phyloP scores from a whole-genome alignment of 92 coral and sea anemone species.

The Epizoanthus stellaris region DNA sequence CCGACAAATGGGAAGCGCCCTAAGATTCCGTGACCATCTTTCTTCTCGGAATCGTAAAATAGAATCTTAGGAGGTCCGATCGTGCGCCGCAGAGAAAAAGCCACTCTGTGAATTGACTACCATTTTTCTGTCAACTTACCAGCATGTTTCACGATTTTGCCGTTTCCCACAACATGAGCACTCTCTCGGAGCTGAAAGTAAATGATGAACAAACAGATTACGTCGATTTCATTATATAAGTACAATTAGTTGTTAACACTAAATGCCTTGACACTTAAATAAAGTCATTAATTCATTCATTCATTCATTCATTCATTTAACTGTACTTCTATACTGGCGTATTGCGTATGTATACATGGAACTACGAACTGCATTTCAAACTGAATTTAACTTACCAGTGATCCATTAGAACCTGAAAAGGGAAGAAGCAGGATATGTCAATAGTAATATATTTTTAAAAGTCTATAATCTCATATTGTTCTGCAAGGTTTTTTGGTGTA shows the following conservation, averaged over 20 bases:
- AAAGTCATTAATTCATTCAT: too few relatives aligned
- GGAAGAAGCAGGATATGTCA: neutral
- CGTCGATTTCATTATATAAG: too few relatives aligned
- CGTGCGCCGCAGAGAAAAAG: neutral
- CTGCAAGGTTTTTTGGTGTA: neutral
- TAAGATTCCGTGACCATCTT: too few relatives aligned
- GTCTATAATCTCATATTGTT: neutral
- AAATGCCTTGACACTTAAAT: too few relatives aligned
- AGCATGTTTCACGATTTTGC: conserved; percentile 59
- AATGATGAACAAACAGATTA: neutral
- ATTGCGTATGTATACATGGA: neutral
- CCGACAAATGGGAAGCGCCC: too few relatives aligned
- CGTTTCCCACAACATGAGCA: conserved; percentile 82
- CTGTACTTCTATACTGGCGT: neutral
- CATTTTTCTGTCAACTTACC: conserved; percentile 47
- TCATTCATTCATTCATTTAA: neutral
- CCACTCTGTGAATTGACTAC: too few relatives aligned
- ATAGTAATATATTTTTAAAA: neutral
- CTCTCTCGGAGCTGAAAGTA: conserved; percentile 66
- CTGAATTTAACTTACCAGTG: neutral
- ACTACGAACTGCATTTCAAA: neutral
- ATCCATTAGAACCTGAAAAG: conserved; percentile 31
- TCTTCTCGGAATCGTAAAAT: neutral
- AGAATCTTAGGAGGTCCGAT: neutral
- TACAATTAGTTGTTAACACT: neutral